A percentile compares a stretch with the other conserved stretches of the same genome.
These are phyloP conservation scores for Mizuhopecten yessoensis DNA, from an alignment of 1,140 invertebrate species.

Conservation along the genomic window DNA sequence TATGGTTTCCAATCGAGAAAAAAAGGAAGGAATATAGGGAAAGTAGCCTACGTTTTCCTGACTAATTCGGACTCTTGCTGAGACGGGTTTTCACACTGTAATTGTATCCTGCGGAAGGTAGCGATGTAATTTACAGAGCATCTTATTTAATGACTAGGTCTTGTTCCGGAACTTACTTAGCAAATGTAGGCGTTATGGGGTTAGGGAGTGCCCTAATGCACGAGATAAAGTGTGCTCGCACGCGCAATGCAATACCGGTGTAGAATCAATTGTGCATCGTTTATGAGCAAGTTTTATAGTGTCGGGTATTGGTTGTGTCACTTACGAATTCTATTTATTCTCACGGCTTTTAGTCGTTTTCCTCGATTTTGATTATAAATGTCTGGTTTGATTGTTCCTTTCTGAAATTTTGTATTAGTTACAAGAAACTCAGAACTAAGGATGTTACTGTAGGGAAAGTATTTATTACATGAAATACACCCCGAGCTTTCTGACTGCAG, in stretches of 20 bases:
- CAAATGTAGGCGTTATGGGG: not conserved
- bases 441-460: no score
- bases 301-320: not conserved
- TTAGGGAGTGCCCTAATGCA: conserved; percentile 16
- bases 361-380: not conserved
- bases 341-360: not conserved
- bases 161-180: not conserved
- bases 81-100: not conserved
- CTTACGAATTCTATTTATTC: not conserved
- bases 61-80: not conserved
- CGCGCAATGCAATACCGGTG: not conserved
- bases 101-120: not conserved
- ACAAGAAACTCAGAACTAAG: no score
- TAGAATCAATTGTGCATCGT: not conserved
- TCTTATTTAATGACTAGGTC: conserved; percentile 25
- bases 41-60: not conserved
- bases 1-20: not conserved
- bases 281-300: not conserved
- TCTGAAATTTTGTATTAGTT: no score
- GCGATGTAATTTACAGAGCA: not conserved
- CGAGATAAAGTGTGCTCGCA: not conserved
- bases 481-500: no score
- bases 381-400: no score
- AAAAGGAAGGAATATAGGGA: not conserved
- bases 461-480: no score